Percentiles rank a stretch among this genome's conserved stretches.
These are phyloP conservation scores for Gastrophysa polygoni DNA, from an alignment of 2,888 invertebrate species.

Conservation along the genomic window DNA sequence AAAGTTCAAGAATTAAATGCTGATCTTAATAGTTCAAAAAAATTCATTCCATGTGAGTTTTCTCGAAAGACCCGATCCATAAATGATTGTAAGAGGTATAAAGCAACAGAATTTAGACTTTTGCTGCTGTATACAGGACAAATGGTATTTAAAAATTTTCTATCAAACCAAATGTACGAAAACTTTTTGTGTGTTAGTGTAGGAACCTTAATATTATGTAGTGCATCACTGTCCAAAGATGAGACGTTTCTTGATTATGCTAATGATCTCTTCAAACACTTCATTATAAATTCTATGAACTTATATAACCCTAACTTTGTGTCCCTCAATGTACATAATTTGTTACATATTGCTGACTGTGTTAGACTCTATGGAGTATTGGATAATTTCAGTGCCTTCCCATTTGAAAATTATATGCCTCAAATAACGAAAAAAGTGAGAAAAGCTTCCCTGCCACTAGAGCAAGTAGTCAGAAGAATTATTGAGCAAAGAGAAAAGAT, in stretches of 20 bases:
- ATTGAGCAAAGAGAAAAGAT: conserved; percentile 1
- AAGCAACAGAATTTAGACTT: conserved; percentile 31
- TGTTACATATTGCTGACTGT: conserved; percentile 26
- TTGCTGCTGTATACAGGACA: conserved; percentile 23
- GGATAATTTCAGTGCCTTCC: conserved; percentile 29
- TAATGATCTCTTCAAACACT: conserved; percentile 22
- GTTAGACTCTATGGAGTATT: conserved; percentile 29
- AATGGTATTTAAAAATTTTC: conserved; percentile 21
- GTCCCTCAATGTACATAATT: conserved; percentile 24
- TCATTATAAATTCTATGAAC: conserved; percentile 20
- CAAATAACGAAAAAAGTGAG: conserved; percentile 13
- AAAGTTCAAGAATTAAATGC: conserved; percentile 8
- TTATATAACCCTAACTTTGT: conserved; percentile 21
- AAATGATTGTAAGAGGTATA: conserved; percentile 25
- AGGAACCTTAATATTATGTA: conserved; percentile 18
- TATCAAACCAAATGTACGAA: conserved; percentile 15
- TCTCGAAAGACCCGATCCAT: conserved; percentile 19
- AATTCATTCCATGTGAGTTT: conserved; percentile 26
- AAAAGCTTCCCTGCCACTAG: conserved; percentile 14
- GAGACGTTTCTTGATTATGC: conserved; percentile 20
- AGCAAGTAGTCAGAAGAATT: conserved; percentile 17
- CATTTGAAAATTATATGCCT: conserved; percentile 18
- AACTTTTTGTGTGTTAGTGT: conserved; percentile 22
- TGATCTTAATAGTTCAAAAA: conserved; percentile 14
- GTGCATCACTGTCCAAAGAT: conserved; percentile 9